Evolutionary conservation across 1,140 invertebrate genomes (phyloP).

Genomic region (Alviniconcha marisindica): DNA sequence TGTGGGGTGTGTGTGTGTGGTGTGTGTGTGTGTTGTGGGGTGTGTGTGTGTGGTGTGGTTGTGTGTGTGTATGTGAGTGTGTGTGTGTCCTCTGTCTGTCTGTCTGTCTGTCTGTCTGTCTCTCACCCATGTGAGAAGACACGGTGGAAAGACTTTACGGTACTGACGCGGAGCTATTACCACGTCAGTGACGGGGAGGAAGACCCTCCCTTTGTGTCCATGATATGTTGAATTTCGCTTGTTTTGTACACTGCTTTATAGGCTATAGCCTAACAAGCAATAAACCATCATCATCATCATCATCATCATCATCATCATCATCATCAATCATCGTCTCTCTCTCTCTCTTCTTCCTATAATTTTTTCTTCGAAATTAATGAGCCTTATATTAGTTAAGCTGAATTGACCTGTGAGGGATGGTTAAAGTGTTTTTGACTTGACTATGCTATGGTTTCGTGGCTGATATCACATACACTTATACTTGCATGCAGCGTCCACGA

Average conservation of each 20-base stretch:
- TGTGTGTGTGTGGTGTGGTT: too few relatives aligned
- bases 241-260: background rate
- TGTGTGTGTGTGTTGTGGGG: background rate
- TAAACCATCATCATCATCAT: background rate
- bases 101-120: background rate
- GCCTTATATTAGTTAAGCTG: too few relatives aligned
- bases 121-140: background rate
- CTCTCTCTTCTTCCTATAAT: too few relatives aligned
- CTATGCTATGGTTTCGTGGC: background rate
- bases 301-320: too few relatives aligned
- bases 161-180: too few relatives aligned
- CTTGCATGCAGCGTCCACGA: slow-evolving; percentile 1
- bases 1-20: background rate
- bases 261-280: background rate
- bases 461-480: background rate
- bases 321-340: too few relatives aligned
- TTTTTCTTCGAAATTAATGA: too few relatives aligned
- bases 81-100: background rate
- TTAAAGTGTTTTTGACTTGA: background rate
- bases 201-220: background rate
- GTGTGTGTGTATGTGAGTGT: too few relatives aligned
- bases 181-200: too few relatives aligned
- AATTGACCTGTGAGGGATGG: background rate
- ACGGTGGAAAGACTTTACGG: too few relatives aligned
- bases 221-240: background rate